These are phyloP conservation scores for Calameuta pallipes DNA, from an alignment of 2,888 invertebrate genomes.

Conservation along the genomic window DNA sequence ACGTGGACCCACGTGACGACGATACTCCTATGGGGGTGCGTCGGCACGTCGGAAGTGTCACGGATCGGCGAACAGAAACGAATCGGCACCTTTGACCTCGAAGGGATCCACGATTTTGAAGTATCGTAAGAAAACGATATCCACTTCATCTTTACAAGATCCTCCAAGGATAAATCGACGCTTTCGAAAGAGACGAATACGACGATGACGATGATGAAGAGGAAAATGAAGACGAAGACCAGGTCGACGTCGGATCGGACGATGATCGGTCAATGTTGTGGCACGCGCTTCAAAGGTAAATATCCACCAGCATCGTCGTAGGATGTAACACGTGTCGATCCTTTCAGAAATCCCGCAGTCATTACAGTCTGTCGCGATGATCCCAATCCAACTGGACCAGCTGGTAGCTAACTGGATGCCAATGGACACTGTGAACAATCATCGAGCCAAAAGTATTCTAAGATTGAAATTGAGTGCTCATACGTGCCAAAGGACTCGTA, in stretches of 20 bases:
- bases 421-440: not conserved
- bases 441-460: not conserved
- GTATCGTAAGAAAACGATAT: not conserved
- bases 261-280: constrained; percentile 29
- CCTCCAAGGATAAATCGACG: not conserved
- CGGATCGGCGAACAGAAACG: constrained; percentile 4
- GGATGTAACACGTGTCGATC: not conserved
- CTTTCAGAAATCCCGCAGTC: not conserved
- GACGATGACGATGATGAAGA: not conserved
- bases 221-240: not conserved
- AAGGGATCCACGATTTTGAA: not conserved
- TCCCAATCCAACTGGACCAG: not conserved
- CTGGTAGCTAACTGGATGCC: not conserved
- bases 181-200: not conserved
- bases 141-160: not conserved
- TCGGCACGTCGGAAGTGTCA: not conserved
- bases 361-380: not conserved
- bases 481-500: not conserved
- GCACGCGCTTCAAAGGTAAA: constrained; percentile 31
- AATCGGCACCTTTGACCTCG: constrained; percentile 1
- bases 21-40: not conserved
- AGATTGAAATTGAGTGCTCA: not conserved
- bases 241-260: not conserved
- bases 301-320: constrained; percentile 11
- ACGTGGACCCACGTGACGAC: constrained; percentile 5